Evolutionary conservation across 2,797 vertebrate genomes (phyloP), one percentile per base, ranked within the genome.

Genomic region (Gastrophryne carolinensis): DNA sequence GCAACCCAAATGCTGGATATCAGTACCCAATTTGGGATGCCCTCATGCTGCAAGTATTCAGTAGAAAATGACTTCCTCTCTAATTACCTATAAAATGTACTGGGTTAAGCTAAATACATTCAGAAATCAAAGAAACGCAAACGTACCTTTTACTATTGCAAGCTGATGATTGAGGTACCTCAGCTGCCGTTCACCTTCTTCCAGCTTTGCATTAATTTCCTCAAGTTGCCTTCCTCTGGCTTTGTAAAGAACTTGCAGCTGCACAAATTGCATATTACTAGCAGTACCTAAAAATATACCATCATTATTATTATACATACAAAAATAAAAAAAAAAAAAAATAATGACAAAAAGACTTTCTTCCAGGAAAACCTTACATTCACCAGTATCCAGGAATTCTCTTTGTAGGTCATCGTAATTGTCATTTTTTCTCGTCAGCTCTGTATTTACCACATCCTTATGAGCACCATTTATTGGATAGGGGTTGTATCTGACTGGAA

Each of bases 111-210:
- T n/a, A n/a, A n/a, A n/a, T n/a, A n/a, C n/a, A n/a, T n/a, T n/a
- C n/a, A n/a, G n/a, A n/a, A n/a, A n/a, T n/a, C n/a, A n/a, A n/a
- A n/a, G n/a, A n/a, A n/a, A n/a, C n/a, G n/a, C n/a, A n/a, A n/a
- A n/a, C n/a, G n/a, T n/a, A 95, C 98, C 97, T 95, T 91, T 95
- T 50, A 93, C 79, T 1, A 99, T 93, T 9, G 91, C 90, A 86
- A 95, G 93, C 81, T 98, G 96, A 83, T 99, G 98, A 80, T 94
- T 95, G 27, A 96, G 79, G 78, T 93, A 97, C 79, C 97, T 92
- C 85, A 94, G 89, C 53, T 94, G 95, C 49, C 94, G 94, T 2
- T 91, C 90, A 34, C 92, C 92, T 79, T 98, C 96, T 75, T 96
- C 95, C 70, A 97, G 84, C 69, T 97, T 95, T 73, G 84, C 88